Conservation (phyloP, 2,888 invertebrate genomes). For the Mythimna vitellina region DNA sequence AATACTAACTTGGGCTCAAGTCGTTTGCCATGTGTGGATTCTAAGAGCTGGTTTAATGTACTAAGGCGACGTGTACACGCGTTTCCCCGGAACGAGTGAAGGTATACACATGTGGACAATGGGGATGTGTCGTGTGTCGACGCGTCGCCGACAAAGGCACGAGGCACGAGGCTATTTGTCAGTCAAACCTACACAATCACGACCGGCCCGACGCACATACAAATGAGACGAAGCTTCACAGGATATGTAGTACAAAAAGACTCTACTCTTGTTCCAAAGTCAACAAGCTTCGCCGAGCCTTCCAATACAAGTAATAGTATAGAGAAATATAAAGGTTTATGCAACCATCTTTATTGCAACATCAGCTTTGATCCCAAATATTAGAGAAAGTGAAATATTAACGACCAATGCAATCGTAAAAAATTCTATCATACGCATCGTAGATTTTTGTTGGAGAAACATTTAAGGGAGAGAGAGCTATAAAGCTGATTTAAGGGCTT, state of each 20-base stretch:
- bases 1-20: slow-evolving; percentile 29
- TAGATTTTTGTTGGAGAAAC: slow-evolving; percentile 65
- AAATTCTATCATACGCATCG: slow-evolving; percentile 68
- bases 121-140: slow-evolving; percentile 78
- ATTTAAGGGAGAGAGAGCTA: slow-evolving; percentile 76
- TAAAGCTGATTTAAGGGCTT: slow-evolving; percentile 84
- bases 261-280: slow-evolving; percentile 56
- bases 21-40: slow-evolving; percentile 47
- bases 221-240: slow-evolving; percentile 75
- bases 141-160: slow-evolving; percentile 81
- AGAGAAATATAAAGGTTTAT: slow-evolving; percentile 22
- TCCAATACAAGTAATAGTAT: slow-evolving; percentile 13
- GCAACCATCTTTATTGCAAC: slow-evolving; percentile 46
- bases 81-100: slow-evolving; percentile 74
- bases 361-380: slow-evolving; percentile 53
- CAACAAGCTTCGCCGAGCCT: slow-evolving; percentile 59
- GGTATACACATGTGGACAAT: slow-evolving; percentile 72
- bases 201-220: slow-evolving; percentile 75
- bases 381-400: slow-evolving; percentile 79
- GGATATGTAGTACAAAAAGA: slow-evolving; percentile 68
- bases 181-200: slow-evolving; percentile 76
- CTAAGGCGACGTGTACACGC: slow-evolving; percentile 45
- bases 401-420: slow-evolving; percentile 72
- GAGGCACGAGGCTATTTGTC: slow-evolving; percentile 81
- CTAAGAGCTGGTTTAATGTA: slow-evolving; percentile 56